These are phyloP conservation scores for Agrilus planipennis DNA, from an alignment of 1,140 invertebrate genomes.

Conservation along the genomic window DNA sequence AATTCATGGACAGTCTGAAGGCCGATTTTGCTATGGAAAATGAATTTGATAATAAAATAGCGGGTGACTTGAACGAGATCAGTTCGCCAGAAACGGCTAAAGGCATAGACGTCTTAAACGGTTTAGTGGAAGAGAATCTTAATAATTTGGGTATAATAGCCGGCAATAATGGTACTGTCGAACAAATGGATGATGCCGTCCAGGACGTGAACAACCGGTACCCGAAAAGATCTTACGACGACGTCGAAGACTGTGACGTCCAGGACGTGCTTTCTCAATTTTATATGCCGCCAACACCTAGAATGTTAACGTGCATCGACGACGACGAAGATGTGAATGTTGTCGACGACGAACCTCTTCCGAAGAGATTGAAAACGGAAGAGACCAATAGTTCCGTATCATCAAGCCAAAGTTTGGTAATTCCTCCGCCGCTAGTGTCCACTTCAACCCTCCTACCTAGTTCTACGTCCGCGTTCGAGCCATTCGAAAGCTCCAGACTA, in stretches of 20 bases:
- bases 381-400: slow-evolving; percentile 6
- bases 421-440: background rate
- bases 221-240: slow-evolving; percentile 39
- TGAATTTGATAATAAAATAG: slow-evolving; percentile 30
- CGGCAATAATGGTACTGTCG: slow-evolving; percentile 3
- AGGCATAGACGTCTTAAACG: slow-evolving; percentile 22
- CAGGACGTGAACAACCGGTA: slow-evolving; percentile 30
- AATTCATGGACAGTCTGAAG: slow-evolving; percentile 13
- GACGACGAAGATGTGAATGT: slow-evolving; percentile 39
- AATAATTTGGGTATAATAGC: slow-evolving; percentile 4
- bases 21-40: slow-evolving; percentile 22
- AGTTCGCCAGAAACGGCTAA: slow-evolving; percentile 31
- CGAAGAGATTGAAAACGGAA: slow-evolving; percentile 25
- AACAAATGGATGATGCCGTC: slow-evolving; percentile 11
- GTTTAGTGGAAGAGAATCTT: slow-evolving; percentile 15
- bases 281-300: slow-evolving; percentile 56
- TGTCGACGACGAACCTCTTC: slow-evolving; percentile 31
- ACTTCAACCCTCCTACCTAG: slow-evolving; percentile 1
- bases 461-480: slow-evolving; percentile 2
- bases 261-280: slow-evolving; percentile 54
- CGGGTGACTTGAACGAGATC: slow-evolving; percentile 33
- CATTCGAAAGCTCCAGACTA: background rate
- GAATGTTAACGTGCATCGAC: slow-evolving; percentile 54
- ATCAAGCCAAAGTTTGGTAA: slow-evolving; percentile 1
- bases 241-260: slow-evolving; percentile 43